phyloP scores from a whole-genome alignment of 1,140 invertebrate species.

The Bathynomus jamesi region DNA sequence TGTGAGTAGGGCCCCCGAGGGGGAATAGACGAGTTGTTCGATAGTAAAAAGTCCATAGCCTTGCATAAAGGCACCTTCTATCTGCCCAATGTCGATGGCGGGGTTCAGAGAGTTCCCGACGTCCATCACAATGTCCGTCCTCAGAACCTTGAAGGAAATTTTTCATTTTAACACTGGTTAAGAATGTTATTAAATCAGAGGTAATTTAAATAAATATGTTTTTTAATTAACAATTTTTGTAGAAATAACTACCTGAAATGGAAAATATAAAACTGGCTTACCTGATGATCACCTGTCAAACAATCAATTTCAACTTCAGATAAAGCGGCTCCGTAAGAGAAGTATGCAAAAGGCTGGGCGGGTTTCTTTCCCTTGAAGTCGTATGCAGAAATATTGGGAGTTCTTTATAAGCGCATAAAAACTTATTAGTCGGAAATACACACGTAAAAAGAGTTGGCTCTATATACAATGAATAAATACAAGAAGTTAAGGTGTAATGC shows the following conservation, averaged over 20 bases:
- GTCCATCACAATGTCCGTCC: slow-evolving; percentile 93
- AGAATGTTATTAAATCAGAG: too few species aligned
- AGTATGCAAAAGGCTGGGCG: slow-evolving; percentile 59
- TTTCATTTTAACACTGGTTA: too few species aligned
- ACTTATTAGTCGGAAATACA: too few species aligned
- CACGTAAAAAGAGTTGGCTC: too few species aligned
- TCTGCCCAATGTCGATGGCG: slow-evolving; percentile 90
- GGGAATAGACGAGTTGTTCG: neutral
- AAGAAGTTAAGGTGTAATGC: too few species aligned
- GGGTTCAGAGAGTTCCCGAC: slow-evolving; percentile 86
- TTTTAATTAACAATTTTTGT: too few species aligned
- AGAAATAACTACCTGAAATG: neutral
- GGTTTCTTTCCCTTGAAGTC: slow-evolving; percentile 56
- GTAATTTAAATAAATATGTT: too few species aligned
- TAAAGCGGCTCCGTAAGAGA: slow-evolving; percentile 68
- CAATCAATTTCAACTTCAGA: slow-evolving; percentile 81
- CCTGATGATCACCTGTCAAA: slow-evolving; percentile 76
- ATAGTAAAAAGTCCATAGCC: slow-evolving; percentile 5
- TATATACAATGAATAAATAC: too few species aligned
- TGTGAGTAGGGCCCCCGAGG: neutral
- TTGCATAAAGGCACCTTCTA: slow-evolving; percentile 64
- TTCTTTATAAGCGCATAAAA: too few species aligned
- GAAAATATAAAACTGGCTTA: slow-evolving; percentile 39
- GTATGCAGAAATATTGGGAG: slow-evolving; percentile 64
- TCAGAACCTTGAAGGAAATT: slow-evolving; percentile 65